Percentiles rank a stretch among this genome's conserved stretches.
These are phyloP conservation scores for Heliocidaris tuberculata DNA, from an alignment of 35 echinoderm and acorn worm genomes.

Conservation along the genomic window DNA sequence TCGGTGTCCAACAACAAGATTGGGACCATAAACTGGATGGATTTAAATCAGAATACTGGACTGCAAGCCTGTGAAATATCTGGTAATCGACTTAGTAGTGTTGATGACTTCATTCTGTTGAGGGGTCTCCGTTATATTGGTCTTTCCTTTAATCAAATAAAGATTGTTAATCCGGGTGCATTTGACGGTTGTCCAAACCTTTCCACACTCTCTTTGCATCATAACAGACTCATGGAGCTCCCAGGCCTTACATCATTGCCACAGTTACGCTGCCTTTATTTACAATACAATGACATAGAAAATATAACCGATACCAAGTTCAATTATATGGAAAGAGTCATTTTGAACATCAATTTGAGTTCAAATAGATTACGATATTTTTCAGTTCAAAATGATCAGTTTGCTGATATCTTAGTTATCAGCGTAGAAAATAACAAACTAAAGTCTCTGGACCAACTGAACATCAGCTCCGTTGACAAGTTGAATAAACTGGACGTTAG, in stretches of 20 bases:
- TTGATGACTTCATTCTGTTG: not conserved
- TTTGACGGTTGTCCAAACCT: not conserved
- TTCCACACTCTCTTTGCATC: not conserved
- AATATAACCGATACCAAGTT: not conserved
- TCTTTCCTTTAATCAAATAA: not conserved
- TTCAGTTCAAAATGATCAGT: not conserved
- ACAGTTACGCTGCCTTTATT: not conserved
- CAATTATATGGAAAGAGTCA: not conserved
- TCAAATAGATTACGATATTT: not conserved
- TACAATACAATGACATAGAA: not conserved
- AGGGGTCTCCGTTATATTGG: not conserved
- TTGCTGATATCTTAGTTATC: not conserved
- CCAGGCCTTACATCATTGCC: not conserved
- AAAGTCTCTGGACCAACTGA: not conserved
- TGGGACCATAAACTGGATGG: not conserved
- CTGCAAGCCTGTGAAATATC: not conserved
- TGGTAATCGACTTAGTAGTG: not conserved
- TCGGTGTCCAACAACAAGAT: not conserved
- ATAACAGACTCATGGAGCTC: not conserved
- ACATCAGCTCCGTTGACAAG: not conserved
- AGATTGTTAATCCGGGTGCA: not conserved
- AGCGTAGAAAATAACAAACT: not conserved
- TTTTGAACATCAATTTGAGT: not conserved
- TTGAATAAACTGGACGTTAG: not conserved
- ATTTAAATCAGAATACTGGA: not conserved